Base-by-base conservation (phyloP, 2,113 vertebrate species). In the Rhabdomys dilectus region DNA sequence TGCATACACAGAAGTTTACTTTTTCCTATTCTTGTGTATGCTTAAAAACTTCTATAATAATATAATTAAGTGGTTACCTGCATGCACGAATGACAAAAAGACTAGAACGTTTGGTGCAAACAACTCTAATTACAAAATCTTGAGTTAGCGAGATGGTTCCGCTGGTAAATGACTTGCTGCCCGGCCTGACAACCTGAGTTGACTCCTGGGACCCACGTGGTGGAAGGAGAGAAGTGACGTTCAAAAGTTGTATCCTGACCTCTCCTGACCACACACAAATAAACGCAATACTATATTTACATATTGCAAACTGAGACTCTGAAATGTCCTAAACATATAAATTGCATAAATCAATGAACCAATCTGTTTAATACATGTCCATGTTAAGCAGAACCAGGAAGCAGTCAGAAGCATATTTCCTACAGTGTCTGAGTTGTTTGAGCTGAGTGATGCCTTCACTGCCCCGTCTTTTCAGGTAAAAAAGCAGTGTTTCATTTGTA, bases 1-100 rank as follows among this genome's bases (percentile, higher is more conserved):
- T 24, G 13, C 34, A 84, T 9, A 60, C 1, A 62, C 21, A 58
- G 80, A 53, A 24, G 8, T 77, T 89, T 21, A 73, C 62, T 93
- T 87, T 84, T 36, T 68, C 73, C 75, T 88, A 13, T 48, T 68
- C 16, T 58, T 70, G 15, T 56, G 12, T 68, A 91, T 94, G 56
- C 82, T 93, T 93, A 58, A 93, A 91, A 91, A 82, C 77, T 88
- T 93, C 34, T 31, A 78, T 45, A 90, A 81, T 76, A 86, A 91
- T 91, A 76, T 72, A 91, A 64, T 72, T 92, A 60, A 96, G 53
- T 91, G 45, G 31, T 45, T 89, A 89, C 21, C 17, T 68, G 56
- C 51, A 56, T 7, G 8, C 53, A 39, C 75, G 34, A 21, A 91
- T 70, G 22, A 91, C 1, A 10, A 31, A 66, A 66, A 73, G 42